These are phyloP conservation scores for Acanthopleura granulata DNA, from an alignment of 2,888 invertebrate genomes.

Conservation along the genomic window DNA sequence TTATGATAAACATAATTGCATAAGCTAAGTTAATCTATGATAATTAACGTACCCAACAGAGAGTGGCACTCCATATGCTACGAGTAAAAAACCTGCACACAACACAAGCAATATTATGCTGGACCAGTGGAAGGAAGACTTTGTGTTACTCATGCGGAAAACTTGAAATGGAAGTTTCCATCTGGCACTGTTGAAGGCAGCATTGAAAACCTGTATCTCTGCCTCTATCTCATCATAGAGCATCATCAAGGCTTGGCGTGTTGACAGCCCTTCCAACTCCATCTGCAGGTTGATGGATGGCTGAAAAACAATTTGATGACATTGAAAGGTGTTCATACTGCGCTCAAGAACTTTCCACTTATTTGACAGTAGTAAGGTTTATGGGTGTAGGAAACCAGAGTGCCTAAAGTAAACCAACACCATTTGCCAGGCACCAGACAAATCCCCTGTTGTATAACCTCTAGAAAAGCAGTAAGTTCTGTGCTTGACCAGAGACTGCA, in stretches of 20 bases:
- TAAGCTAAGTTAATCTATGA: too few species aligned
- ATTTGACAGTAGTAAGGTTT: too few species aligned
- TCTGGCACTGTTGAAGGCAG: neutral
- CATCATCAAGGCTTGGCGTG: neutral
- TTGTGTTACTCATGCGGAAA: conserved; percentile 11
- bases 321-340: too few species aligned
- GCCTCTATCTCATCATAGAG: neutral
- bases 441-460: too few species aligned
- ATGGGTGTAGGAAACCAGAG: too few species aligned
- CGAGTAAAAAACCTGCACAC: neutral
- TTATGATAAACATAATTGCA: too few species aligned
- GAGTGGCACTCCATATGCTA: neutral
- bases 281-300: neutral
- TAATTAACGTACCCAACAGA: neutral
- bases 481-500: too few species aligned
- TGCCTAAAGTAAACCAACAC: too few species aligned
- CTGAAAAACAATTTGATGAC: neutral
- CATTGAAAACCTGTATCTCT: neutral
- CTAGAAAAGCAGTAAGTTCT: too few species aligned
- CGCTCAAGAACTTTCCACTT: too few species aligned
- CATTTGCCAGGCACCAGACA: too few species aligned
- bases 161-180: conserved; percentile 1
- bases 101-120: neutral
- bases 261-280: conserved; percentile 8
- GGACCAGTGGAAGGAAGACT: conserved; percentile 16